Conservation (phyloP, 2,113 vertebrate genomes). For the Myotis brandtii region DNA sequence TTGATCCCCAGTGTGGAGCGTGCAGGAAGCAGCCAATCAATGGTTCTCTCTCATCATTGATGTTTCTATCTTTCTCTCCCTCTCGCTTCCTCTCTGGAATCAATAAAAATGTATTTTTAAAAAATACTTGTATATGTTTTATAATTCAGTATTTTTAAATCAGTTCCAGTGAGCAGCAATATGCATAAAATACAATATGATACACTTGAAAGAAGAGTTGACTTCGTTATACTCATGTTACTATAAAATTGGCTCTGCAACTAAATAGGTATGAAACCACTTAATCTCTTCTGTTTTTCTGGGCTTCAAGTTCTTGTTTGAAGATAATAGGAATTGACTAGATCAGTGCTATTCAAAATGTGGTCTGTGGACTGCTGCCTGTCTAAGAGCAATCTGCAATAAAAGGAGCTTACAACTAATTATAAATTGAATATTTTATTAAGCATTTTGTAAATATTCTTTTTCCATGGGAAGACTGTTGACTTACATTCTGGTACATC, state of each 20-base stretch:
- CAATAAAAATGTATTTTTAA: too few species aligned
- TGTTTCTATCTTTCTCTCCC: too few species aligned
- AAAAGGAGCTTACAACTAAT: background rate
- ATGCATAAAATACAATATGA: background rate
- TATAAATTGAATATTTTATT: constrained; percentile 5
- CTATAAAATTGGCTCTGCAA: constrained; percentile 16
- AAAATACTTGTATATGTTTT: background rate
- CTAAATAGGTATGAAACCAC: background rate
- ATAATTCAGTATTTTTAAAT: background rate
- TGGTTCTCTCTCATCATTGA: too few species aligned
- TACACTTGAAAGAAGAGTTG: background rate
- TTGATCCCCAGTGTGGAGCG: too few species aligned
- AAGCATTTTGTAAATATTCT: background rate
- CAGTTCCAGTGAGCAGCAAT: background rate
- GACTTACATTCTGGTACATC: background rate
- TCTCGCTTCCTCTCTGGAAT: too few species aligned
- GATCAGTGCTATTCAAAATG: background rate
- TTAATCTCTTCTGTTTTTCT: background rate
- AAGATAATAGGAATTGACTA: background rate
- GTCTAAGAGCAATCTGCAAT: background rate
- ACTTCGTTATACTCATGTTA: background rate
- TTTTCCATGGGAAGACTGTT: background rate
- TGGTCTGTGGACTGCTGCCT: background rate
- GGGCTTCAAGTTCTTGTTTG: background rate
- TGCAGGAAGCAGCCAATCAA: too few species aligned